Evolutionary conservation across 30 jellyfish, hydroid and myxozoan genomes (phyloP).

Genomic region (Pseudorhiza aurosa): DNA sequence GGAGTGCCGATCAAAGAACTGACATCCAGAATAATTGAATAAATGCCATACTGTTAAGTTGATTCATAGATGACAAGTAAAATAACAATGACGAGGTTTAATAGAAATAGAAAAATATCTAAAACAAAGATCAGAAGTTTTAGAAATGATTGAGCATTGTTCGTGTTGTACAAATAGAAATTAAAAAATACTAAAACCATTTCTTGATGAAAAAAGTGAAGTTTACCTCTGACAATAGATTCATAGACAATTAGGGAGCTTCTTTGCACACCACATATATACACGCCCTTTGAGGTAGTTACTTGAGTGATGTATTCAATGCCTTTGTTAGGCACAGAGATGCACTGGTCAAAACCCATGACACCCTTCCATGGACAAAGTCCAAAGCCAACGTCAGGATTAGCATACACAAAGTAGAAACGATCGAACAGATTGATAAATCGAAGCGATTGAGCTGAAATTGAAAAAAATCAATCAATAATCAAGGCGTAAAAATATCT

Average conservation of each 20-base stretch:
- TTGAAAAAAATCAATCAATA: too few species aligned
- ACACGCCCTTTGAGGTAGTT: constrained; percentile 60
- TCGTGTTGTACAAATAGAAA: too few species aligned
- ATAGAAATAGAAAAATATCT: too few species aligned
- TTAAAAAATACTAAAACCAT: background rate
- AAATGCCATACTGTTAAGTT: too few species aligned
- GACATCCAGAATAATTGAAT: too few species aligned
- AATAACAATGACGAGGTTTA: too few species aligned
- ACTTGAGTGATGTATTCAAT: constrained; percentile 43
- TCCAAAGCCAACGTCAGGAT: constrained; percentile 74
- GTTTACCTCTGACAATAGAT: constrained; percentile 41
- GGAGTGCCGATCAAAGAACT: too few species aligned
- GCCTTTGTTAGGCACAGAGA: constrained; percentile 50
- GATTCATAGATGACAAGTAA: too few species aligned
- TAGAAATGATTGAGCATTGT: background rate
- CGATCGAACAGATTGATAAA: constrained; percentile 5
- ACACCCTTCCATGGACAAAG: constrained; percentile 91
- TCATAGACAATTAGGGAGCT: constrained; percentile 10
- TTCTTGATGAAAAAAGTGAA: too few species aligned
- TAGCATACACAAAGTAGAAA: constrained; percentile 46
- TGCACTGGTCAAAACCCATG: constrained; percentile 72
- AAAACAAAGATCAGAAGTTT: too few species aligned
- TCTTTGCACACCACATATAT: constrained; percentile 32
- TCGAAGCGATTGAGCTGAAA: constrained; percentile 49
- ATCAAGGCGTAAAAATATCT: too few species aligned